These are phyloP conservation scores for Chironomus tentans DNA, from an alignment of 2,888 invertebrate genomes.

Conservation along the genomic window DNA sequence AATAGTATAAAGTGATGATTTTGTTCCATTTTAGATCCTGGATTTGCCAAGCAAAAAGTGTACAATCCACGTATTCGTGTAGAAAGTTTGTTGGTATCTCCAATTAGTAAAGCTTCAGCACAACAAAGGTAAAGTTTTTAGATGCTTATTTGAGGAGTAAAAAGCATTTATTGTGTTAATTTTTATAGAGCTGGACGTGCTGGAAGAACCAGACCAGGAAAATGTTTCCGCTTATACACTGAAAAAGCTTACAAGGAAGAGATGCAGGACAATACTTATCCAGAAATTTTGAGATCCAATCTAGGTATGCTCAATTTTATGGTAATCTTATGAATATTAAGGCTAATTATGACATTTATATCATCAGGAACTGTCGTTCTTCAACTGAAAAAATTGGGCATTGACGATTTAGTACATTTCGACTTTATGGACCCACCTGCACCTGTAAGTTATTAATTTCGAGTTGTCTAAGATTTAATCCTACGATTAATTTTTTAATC, in stretches of 20 bases:
- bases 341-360: conserved; percentile 38
- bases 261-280: conserved; percentile 99
- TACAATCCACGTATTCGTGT: conserved; percentile 65
- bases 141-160: neutral
- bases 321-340: conserved; percentile 49
- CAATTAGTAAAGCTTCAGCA: conserved; percentile 97
- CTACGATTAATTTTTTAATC: no score
- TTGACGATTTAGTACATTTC: conserved; percentile 98
- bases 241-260: conserved; percentile 93
- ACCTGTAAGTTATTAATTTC: conserved; percentile 53
- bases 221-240: conserved; percentile 93
- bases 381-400: conserved; percentile 92
- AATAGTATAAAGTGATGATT: no score
- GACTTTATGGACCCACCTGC: conserved; percentile 99
- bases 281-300: conserved; percentile 72
- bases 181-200: conserved; percentile 79
- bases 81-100: conserved; percentile 94
- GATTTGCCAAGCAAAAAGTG: conserved; percentile 98
- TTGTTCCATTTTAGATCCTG: conserved; percentile 59
- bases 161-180: neutral
- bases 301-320: conserved; percentile 33
- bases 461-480: no score
- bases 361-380: conserved; percentile 76
- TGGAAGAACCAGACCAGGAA: conserved; percentile 95
- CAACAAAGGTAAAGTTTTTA: conserved; percentile 54